Percentiles rank a stretch among this genome's conserved stretches.
Evolutionary conservation across 2,888 invertebrate genomes (phyloP).

Genomic region (Dendrolimus houi): DNA sequence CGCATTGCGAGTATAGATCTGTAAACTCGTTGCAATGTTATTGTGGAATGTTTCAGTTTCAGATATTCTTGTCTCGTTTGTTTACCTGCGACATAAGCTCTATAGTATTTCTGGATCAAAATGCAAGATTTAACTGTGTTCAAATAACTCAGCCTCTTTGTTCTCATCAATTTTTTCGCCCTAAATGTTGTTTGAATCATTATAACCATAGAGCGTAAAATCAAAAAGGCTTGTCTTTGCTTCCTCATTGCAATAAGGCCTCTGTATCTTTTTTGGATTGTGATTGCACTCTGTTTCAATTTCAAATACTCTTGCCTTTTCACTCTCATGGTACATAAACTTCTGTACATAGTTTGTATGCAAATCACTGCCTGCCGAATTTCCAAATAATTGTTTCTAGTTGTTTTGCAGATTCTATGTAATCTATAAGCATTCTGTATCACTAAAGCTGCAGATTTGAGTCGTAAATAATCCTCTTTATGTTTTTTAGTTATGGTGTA

Average conservation of each 20-base stretch:
- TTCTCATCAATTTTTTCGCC: constrained; percentile 40
- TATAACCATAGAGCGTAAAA: constrained; percentile 22
- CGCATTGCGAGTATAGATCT: constrained; percentile 44
- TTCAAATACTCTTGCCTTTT: constrained; percentile 40
- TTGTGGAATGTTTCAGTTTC: constrained; percentile 27
- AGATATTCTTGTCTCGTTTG: constrained; percentile 38
- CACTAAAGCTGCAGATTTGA: constrained; percentile 27
- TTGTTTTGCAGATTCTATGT: constrained; percentile 28
- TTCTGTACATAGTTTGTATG: constrained; percentile 59
- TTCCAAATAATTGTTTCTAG: constrained; percentile 28
- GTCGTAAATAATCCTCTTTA: constrained; percentile 24
- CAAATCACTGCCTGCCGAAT: constrained; percentile 23
- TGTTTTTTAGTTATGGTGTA: constrained; percentile 33
- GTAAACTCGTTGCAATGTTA: constrained; percentile 41
- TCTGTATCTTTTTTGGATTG: constrained; percentile 56
- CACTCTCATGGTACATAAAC: constrained; percentile 38
- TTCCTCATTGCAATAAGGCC: constrained; percentile 37
- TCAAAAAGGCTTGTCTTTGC: constrained; percentile 33
- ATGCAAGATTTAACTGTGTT: constrained; percentile 38
- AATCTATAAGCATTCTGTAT: constrained; percentile 29
- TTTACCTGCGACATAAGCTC: constrained; percentile 31
- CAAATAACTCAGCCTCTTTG: constrained; percentile 43
- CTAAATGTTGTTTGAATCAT: constrained; percentile 48
- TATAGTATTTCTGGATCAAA: constrained; percentile 56
- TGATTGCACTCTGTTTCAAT: constrained; percentile 28